Percentiles rank a stretch among this genome's conserved stretches.
Evolutionary conservation across 1,140 invertebrate species (phyloP).

Genomic region (Pollicipes pollicipes): DNA sequence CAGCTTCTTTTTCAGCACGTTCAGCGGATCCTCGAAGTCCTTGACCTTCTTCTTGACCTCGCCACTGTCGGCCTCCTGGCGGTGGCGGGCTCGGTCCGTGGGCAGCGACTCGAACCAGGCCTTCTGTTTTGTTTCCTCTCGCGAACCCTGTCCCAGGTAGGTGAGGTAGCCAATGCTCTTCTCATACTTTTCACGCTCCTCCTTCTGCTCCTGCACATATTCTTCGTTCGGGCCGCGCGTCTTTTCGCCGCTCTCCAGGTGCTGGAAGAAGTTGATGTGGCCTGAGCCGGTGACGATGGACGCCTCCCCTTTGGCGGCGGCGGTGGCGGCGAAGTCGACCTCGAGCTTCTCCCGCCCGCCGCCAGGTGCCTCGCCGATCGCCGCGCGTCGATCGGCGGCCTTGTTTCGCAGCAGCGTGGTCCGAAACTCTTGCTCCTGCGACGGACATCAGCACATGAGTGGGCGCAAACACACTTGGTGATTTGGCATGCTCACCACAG

Average conservation of each 20-base stretch:
- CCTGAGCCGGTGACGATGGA: constrained; percentile 23
- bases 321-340: too few relatives aligned
- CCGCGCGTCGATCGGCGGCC: constrained; percentile 36
- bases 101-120: constrained; percentile 37
- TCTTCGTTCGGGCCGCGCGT: constrained; percentile 50
- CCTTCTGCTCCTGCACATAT: constrained; percentile 74
- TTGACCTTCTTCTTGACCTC: too few relatives aligned
- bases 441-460: constrained; percentile 14
- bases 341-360: not conserved
- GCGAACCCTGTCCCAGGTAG: constrained; percentile 84
- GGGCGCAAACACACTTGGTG: too few relatives aligned
- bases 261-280: constrained; percentile 81
- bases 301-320: not conserved
- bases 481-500: too few relatives aligned
- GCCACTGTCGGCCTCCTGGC: too few relatives aligned
- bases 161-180: constrained; percentile 92
- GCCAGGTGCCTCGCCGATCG: constrained; percentile 23
- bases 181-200: constrained; percentile 89
- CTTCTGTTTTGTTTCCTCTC: constrained; percentile 33
- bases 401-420: constrained; percentile 46
- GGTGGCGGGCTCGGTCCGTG: too few relatives aligned
- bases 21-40: too few relatives aligned
- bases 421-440: constrained; percentile 66
- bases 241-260: constrained; percentile 54
- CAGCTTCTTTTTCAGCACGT: too few relatives aligned